Evolutionary conservation across 2,888 invertebrate genomes (phyloP), one percentile per base, ranked within the genome.

Genomic region (Baccha elongata): DNA sequence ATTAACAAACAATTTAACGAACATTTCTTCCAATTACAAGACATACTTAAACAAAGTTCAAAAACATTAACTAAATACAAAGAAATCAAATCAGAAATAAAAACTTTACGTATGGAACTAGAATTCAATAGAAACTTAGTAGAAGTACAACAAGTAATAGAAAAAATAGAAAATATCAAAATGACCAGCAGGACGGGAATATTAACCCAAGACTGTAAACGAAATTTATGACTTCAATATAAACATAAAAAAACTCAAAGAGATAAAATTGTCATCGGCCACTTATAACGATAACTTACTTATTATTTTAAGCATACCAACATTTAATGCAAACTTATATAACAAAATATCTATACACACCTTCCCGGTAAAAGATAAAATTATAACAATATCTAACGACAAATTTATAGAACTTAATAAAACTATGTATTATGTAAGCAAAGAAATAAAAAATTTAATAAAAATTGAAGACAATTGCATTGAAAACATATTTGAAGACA

Each of bases 261-360:
- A 60, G 10, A 42, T 60, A 60, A 60, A 60, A n/a, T 17, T 60
- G 35, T 44, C 42, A 42, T n/a, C 29, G 8, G 29, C 60, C 17
- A 42, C 26, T 17, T 60, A 44, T 60, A 60, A 60, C 17, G 60
- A 60, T 29, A 60, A 60, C 11, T 17, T 60, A 42, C 10, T 60
- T 5, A 60, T 60, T 21, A 29, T 44, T 8, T 11, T 60, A 42
- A 26, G 42, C 11, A 60, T 60, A 10, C 60, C 42, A 26, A 23
- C 7, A 19, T 60, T 60, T 42, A 60, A 26, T 44, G 35, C 42
- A 60, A 15, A 60, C 11, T 42, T 17, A 11, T 44, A 29, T 29
- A 60, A 60, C 17, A 60, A 44, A 44, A 29, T 42, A 13, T 58
- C 21, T 42, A 58, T 58, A n/a, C 40, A 58, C 11, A 58, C 21